A percentile compares a stretch with the other conserved stretches of the same genome.
Conservation (phyloP, 2,113 vertebrate genomes). For the Salvelinus fontinalis region DNA sequence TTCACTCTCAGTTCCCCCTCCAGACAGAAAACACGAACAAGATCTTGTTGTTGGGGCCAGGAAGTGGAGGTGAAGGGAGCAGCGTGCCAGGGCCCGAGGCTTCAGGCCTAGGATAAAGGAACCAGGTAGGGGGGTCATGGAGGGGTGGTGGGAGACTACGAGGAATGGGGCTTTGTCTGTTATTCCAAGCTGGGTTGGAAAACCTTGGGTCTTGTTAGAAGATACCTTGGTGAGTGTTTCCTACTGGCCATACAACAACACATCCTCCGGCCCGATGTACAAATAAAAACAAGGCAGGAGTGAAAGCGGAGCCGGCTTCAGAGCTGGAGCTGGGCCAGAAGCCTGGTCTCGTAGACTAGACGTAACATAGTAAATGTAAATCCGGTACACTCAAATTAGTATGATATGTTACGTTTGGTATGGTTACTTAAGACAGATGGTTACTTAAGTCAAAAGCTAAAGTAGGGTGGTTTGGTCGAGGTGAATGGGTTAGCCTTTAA, state of each 20-base stretch:
- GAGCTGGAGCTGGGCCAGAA: background rate
- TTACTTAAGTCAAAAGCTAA: no score
- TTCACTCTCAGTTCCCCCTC: no score
- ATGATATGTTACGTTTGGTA: no score
- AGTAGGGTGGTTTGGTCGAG: no score
- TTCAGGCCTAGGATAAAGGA: background rate
- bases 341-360: no score
- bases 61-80: background rate
- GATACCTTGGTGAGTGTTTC: constrained; percentile 25
- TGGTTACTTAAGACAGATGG: no score
- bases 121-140: background rate
- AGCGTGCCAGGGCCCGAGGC: background rate
- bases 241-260: constrained; percentile 7
- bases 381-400: no score
- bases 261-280: background rate
- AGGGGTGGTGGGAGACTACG: constrained; percentile 6
- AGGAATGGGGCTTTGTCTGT: constrained; percentile 25
- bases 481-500: no score
- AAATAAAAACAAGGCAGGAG: background rate
- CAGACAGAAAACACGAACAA: no score
- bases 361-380: no score
- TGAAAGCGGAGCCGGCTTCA: constrained; percentile 2
- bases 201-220: background rate
- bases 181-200: constrained; percentile 20
- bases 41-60: background rate